Conservation (phyloP, 1,140 invertebrate species). For the Lasioglossum albipes region DNA sequence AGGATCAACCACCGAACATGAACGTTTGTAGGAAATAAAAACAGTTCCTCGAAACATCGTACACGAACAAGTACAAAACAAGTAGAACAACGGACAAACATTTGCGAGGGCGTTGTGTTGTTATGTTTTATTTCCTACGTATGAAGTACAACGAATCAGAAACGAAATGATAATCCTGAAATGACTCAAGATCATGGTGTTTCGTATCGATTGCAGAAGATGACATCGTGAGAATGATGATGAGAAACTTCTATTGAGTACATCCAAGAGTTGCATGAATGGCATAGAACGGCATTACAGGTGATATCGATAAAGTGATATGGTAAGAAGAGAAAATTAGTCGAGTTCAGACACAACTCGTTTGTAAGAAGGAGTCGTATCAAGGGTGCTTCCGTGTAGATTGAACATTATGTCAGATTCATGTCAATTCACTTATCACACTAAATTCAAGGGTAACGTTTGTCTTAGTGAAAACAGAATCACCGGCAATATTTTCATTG, state of each 20-base stretch:
- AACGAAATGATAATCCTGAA: constrained; percentile 51
- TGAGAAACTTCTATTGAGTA: constrained; percentile 54
- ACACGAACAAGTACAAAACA: neutral
- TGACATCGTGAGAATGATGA: constrained; percentile 47
- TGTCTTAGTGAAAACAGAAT: no score
- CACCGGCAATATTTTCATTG: no score
- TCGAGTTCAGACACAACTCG: constrained; percentile 35
- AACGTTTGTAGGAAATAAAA: constrained; percentile 57
- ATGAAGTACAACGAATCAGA: constrained; percentile 35
- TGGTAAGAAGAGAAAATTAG: constrained; percentile 27
- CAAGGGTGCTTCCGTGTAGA: constrained; percentile 45
- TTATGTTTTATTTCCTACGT: constrained; percentile 55
- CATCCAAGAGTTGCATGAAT: constrained; percentile 63
- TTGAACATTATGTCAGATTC: constrained; percentile 36
- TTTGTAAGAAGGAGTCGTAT: constrained; percentile 21
- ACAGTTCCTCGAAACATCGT: neutral
- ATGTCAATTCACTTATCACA: neutral
- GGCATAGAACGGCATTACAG: constrained; percentile 57
- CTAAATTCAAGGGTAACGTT: neutral
- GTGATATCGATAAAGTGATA: constrained; percentile 51
- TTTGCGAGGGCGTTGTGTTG: neutral
- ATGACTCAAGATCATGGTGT: constrained; percentile 44
- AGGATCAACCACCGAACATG: constrained; percentile 23
- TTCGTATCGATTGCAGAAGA: constrained; percentile 36
- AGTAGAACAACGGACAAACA: neutral